Conservation (phyloP, 1,140 invertebrate species). For the Dysdera silvatica region DNA sequence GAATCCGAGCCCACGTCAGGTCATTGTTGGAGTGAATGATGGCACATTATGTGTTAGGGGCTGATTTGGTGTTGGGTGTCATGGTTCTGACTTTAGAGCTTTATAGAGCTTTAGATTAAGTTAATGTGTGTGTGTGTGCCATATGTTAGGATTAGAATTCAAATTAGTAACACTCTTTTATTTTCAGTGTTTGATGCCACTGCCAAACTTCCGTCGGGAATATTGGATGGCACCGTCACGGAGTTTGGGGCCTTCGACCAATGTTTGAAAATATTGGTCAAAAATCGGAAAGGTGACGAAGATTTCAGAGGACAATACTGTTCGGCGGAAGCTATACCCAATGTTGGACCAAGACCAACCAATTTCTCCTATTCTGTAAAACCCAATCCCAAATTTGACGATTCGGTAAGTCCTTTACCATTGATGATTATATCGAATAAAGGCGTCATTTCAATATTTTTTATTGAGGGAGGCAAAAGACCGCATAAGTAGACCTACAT, state of each 20-base stretch:
- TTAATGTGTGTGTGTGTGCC: too few species aligned
- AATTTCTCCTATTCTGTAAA: neutral
- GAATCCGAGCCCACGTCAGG: too few species aligned
- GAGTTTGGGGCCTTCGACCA: conserved; percentile 33
- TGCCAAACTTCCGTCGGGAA: conserved; percentile 25
- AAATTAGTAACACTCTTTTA: neutral
- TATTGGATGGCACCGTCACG: conserved; percentile 27
- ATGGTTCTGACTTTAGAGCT: too few species aligned
- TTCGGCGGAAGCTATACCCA: conserved; percentile 9
- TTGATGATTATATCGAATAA: too few species aligned
- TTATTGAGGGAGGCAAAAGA: too few species aligned
- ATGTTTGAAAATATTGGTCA: conserved; percentile 26
- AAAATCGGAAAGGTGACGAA: conserved; percentile 4
- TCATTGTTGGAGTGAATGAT: too few species aligned
- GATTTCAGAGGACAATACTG: conserved; percentile 26
- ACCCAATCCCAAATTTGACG: neutral
- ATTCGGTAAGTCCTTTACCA: conserved; percentile 16
- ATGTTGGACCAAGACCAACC: conserved; percentile 7
- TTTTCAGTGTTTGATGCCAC: conserved; percentile 30
- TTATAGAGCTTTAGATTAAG: too few species aligned
- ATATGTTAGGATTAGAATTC: too few species aligned
- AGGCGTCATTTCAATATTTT: too few species aligned
- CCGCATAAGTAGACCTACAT: too few species aligned
- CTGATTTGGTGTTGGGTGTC: too few species aligned
- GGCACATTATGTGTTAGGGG: too few species aligned